phyloP scores from a whole-genome alignment of 1,140 invertebrate species.

The Bombus superbus region DNA sequence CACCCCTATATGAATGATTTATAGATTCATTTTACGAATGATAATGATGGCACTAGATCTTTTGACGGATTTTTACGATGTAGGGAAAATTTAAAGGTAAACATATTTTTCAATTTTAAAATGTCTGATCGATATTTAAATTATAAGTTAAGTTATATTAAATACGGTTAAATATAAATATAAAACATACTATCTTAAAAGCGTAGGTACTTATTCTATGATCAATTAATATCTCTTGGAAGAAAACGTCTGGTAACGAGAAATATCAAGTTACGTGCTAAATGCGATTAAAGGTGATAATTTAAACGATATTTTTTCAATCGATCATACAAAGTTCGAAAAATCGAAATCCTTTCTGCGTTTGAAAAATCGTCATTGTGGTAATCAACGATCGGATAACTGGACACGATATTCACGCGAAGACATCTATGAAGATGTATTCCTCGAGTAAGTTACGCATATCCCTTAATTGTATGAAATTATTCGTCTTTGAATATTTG shows the following conservation, averaged over 20 bases:
- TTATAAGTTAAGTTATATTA: neutral
- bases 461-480: neutral
- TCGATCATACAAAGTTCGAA: neutral
- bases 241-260: no score
- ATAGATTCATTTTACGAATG: neutral
- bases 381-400: no score
- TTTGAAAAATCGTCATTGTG: neutral
- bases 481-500: constrained; percentile 27
- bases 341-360: neutral
- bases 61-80: neutral
- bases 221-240: no score
- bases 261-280: no score
- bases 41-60: neutral
- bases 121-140: neutral
- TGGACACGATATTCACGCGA: neutral
- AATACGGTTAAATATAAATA: neutral
- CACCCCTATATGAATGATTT: neutral
- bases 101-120: neutral
- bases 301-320: no score
- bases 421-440: neutral
- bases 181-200: neutral
- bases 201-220: neutral
- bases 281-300: no score
- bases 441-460: neutral
- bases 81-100: neutral